Evolutionary conservation across 2,888 invertebrate genomes (phyloP).

Genomic region (Calliphora vomitoria): DNA sequence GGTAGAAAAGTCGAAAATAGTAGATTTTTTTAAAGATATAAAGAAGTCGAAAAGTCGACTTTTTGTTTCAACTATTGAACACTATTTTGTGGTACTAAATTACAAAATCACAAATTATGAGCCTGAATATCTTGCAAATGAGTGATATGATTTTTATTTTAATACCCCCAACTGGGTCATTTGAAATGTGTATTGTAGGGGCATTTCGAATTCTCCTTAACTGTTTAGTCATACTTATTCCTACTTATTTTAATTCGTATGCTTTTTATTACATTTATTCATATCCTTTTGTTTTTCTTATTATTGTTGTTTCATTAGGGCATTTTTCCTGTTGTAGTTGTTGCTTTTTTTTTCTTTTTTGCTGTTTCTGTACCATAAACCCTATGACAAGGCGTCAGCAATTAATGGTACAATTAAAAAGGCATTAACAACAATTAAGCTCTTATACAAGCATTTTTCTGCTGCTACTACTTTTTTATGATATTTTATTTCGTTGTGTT

Average conservation of each 20-base stretch:
- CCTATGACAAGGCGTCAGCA: constrained; percentile 77
- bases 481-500: constrained; percentile 22
- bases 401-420: constrained; percentile 83
- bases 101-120: no score
- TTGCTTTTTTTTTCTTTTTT: no score
- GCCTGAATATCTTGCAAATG: no score
- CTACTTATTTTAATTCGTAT: not conserved
- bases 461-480: constrained; percentile 31
- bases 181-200: no score
- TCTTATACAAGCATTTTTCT: constrained; percentile 67
- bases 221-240: not conserved
- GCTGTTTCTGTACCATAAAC: constrained; percentile 45
- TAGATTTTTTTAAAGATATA: no score
- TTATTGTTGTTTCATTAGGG: constrained; percentile 30
- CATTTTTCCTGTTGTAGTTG: constrained; percentile 11
- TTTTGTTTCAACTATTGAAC: no score
- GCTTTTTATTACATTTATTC: not conserved
- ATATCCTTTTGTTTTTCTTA: constrained; percentile 4
- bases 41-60: no score
- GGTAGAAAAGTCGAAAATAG: no score
- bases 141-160: no score
- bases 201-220: not conserved
- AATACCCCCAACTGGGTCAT: no score
- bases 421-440: constrained; percentile 81
- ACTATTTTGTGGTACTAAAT: no score